phyloP scores from a whole-genome alignment of 2,113 vertebrate genomes.

The Cinclus cinclus region DNA sequence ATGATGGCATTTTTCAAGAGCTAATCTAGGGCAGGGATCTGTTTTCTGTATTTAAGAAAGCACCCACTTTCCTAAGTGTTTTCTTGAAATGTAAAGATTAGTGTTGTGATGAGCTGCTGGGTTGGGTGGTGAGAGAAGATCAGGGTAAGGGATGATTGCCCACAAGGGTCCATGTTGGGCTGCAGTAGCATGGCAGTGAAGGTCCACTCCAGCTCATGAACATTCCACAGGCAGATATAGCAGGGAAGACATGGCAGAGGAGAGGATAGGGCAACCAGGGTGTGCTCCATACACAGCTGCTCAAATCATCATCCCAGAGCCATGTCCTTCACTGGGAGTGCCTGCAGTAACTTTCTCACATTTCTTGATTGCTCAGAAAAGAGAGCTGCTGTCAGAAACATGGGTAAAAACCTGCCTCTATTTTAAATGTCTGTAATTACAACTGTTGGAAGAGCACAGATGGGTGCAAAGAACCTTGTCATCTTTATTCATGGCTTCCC shows the following conservation, averaged over 20 bases:
- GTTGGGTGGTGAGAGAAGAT: neutral
- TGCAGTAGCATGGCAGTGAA: neutral
- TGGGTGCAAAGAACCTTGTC: conserved; percentile 1
- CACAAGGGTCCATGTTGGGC: neutral
- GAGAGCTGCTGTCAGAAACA: neutral
- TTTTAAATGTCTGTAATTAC: conserved; percentile 21
- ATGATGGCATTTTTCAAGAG: neutral
- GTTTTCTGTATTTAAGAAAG: neutral
- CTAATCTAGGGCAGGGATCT: neutral
- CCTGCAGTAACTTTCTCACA: neutral
- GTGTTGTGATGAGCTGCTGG: neutral
- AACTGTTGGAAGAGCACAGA: conserved; percentile 33
- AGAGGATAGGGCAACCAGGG: neutral
- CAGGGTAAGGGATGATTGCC: neutral
- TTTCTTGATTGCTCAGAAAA: neutral
- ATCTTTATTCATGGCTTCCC: conserved; percentile 36
- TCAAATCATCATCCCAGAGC: neutral
- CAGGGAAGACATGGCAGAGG: neutral
- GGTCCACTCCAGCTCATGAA: neutral
- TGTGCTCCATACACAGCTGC: accelerated
- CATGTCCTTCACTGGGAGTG: accelerated
- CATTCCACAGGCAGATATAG: neutral
- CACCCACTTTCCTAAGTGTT: neutral
- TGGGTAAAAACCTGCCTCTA: neutral
- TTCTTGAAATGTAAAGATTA: neutral